A percentile compares a stretch with the other conserved stretches of the same genome.
Evolutionary conservation across 2,888 invertebrate species (phyloP).

Genomic region (Labia minor): DNA sequence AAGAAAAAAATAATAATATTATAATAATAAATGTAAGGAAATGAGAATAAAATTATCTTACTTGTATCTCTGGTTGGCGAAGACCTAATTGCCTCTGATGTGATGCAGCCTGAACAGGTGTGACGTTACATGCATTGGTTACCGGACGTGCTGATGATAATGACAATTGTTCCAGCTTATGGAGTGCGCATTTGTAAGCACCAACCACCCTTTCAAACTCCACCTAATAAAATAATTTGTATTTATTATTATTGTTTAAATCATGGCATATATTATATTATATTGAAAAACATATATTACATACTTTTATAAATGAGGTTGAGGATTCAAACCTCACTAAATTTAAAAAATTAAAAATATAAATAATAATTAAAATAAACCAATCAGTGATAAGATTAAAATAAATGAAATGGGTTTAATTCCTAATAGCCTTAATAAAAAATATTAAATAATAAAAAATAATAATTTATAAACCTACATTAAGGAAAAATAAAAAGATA

Average conservation of each 20-base stretch:
- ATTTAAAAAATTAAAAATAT: conserved; percentile 3
- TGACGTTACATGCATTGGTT: conserved; percentile 30
- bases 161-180: conserved; percentile 67
- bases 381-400: too few relatives aligned
- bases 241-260: conserved; percentile 3
- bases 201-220: conserved; percentile 76
- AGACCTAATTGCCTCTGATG: conserved; percentile 81
- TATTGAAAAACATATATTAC: too few relatives aligned
- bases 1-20: too few relatives aligned
- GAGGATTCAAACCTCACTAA: too few relatives aligned
- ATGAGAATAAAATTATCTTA: too few relatives aligned
- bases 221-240: conserved; percentile 30
- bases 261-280: conserved; percentile 2
- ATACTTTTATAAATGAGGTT: too few relatives aligned
- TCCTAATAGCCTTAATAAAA: too few relatives aligned
- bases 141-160: conserved; percentile 47
- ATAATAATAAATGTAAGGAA: too few relatives aligned
- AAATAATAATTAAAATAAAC: conserved; percentile 16
- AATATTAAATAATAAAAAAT: too few relatives aligned
- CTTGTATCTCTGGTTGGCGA: conserved; percentile 65
- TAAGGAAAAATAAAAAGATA: too few relatives aligned
- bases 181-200: conserved; percentile 75
- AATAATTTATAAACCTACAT: too few relatives aligned
- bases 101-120: conserved; percentile 68
- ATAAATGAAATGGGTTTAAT: too few relatives aligned